These are phyloP conservation scores for Eupithecia subumbrata DNA, from an alignment of 2,888 invertebrate species.

Conservation along the genomic window DNA sequence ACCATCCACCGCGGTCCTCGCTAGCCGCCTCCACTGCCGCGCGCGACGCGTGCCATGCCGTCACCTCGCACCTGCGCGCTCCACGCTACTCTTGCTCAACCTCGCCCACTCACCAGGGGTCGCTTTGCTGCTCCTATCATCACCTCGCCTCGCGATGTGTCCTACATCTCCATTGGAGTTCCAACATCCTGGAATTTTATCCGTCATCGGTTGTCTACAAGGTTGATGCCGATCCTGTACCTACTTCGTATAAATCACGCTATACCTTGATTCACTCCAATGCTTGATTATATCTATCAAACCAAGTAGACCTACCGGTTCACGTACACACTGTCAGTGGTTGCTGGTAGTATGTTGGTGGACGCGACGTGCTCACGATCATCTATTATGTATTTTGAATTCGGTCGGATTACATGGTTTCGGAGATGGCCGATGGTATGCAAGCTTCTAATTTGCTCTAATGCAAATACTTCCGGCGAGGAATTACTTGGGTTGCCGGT, in stretches of 20 bases:
- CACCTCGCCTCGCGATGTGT: not conserved
- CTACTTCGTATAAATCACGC: not conserved
- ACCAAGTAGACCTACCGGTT: not conserved
- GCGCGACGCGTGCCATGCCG: too few relatives aligned
- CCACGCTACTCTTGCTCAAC: too few relatives aligned
- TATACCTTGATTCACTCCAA: not conserved
- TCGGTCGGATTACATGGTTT: constrained; percentile 3
- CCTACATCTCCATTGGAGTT: not conserved
- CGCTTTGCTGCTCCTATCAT: not conserved
- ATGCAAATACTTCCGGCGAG: not conserved
- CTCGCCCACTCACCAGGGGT: too few relatives aligned
- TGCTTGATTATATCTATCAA: not conserved
- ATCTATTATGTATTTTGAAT: constrained; percentile 13
- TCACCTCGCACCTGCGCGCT: too few relatives aligned
- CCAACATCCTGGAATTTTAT: not conserved
- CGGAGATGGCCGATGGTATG: constrained; percentile 9
- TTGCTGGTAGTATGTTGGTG: constrained; percentile 9
- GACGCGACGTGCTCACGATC: not conserved
- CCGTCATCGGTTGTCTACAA: not conserved
- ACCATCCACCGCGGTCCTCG: too few relatives aligned
- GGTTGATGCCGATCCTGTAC: not conserved
- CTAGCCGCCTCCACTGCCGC: too few relatives aligned
- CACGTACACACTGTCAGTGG: not conserved
- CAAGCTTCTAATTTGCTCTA: constrained; percentile 13
- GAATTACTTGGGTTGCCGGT: not conserved